phyloP scores from a whole-genome alignment of 2,888 invertebrate genomes.

The Drosophila histrio region DNA sequence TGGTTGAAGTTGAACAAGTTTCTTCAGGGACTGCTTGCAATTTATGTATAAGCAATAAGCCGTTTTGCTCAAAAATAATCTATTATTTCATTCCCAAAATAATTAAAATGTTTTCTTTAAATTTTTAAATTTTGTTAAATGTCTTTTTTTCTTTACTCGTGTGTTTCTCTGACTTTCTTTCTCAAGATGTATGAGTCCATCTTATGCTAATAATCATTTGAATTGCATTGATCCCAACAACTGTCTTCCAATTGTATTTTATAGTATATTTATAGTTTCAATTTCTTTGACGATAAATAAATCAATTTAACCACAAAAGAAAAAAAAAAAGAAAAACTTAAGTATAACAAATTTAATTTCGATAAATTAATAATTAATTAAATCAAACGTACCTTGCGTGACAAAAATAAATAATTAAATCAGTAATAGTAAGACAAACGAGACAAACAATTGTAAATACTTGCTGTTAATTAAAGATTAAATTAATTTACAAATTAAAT shows the following conservation, averaged over 20 bases:
- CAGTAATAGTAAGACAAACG: conserved; percentile 29
- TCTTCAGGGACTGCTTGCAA: conserved; percentile 78
- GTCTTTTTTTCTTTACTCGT: not conserved
- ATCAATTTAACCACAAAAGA: conserved; percentile 13
- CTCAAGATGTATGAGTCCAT: not conserved
- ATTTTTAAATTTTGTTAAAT: not conserved
- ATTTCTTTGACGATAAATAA: conserved; percentile 41
- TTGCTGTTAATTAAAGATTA: conserved; percentile 76
- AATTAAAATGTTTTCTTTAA: not conserved
- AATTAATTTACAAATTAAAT: conserved; percentile 56
- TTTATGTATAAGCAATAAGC: conserved; percentile 75
- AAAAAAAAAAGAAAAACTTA: conserved; percentile 11
- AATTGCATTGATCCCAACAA: conserved; percentile 71
- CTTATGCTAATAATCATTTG: conserved; percentile 30
- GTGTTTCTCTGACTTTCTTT: conserved; percentile 5
- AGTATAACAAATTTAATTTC: conserved; percentile 36
- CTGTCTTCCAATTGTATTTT: conserved; percentile 77
- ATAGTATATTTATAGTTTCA: conserved; percentile 56
- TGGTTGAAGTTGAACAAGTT: conserved; percentile 66
- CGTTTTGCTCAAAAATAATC: conserved; percentile 66
- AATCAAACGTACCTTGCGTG: conserved; percentile 80
- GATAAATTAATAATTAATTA: conserved; percentile 37
- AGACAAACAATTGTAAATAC: conserved; percentile 66
- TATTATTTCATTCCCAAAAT: conserved; percentile 1
- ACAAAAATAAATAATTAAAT: conserved; percentile 44